These are phyloP conservation scores for Octodon degus DNA, from an alignment of 2,113 vertebrate genomes.

Conservation along the genomic window DNA sequence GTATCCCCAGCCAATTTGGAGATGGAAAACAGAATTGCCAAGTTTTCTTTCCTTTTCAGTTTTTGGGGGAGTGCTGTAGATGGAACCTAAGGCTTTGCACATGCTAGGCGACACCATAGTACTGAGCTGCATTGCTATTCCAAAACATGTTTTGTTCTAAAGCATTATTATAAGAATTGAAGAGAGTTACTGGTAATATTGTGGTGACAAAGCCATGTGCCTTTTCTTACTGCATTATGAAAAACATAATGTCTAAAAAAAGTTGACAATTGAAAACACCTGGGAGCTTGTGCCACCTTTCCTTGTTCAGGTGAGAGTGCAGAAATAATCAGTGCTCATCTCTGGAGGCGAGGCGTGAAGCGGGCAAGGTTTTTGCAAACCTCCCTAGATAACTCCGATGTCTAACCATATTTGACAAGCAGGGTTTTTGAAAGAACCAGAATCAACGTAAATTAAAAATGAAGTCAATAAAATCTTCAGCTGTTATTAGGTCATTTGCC, in stretches of 20 bases:
- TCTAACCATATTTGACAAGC: not conserved
- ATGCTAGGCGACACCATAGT: not conserved
- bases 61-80: not conserved
- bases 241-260: not conserved
- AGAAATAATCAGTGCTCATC: not conserved
- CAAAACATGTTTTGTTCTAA: not conserved
- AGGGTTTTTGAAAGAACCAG: conserved; percentile 13
- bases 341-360: not conserved
- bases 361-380: not conserved
- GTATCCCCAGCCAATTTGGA: not conserved
- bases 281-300: not conserved
- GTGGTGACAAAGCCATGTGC: conserved; percentile 4
- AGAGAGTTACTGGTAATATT: conserved; percentile 20
- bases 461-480: conserved; percentile 59
- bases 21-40: not conserved
- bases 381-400: not conserved
- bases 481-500: conserved; percentile 51
- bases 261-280: not conserved
- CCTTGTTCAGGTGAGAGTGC: not conserved
- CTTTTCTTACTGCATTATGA: not conserved
- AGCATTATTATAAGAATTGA: not conserved
- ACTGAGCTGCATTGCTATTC: not conserved
- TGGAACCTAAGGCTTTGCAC: not conserved
- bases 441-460: conserved; percentile 49
- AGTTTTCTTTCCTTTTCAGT: not conserved